Conservation (phyloP, 2,113 vertebrate species). For the Cheilinus undulatus region DNA sequence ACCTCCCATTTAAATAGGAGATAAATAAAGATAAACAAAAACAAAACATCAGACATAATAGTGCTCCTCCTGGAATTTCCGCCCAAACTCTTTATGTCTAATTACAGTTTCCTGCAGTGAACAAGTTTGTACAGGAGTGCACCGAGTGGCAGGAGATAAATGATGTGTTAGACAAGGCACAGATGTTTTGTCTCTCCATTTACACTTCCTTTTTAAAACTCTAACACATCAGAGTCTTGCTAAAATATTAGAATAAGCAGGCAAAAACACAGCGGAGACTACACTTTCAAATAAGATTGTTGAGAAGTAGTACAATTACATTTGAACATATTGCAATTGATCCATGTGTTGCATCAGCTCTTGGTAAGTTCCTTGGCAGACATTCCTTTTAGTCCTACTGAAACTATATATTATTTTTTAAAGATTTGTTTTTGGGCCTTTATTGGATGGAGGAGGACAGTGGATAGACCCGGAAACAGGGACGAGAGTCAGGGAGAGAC, state of each 20-base stretch:
- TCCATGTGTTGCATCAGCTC: not conserved
- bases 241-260: not conserved
- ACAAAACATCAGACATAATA: constrained; percentile 15
- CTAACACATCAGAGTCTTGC: not conserved
- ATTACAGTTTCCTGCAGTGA: constrained; percentile 5
- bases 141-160: constrained; percentile 11
- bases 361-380: not conserved
- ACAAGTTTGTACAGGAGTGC: not conserved
- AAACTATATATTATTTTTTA: too few species aligned
- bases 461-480: too few species aligned
- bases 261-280: not conserved
- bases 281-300: not conserved
- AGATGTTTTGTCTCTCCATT: constrained; percentile 6
- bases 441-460: too few species aligned
- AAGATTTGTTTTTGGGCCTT: too few species aligned
- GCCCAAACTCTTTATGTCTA: not conserved
- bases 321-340: not conserved
- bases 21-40: constrained; percentile 20
- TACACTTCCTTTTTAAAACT: not conserved
- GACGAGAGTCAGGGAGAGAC: too few species aligned
- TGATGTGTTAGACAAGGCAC: constrained; percentile 3
- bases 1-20: not conserved
- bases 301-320: not conserved
- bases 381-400: too few species aligned
- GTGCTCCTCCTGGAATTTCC: constrained; percentile 11